Evolutionary conservation across 1,140 invertebrate species (phyloP).

Genomic region (Colletes gigas): DNA sequence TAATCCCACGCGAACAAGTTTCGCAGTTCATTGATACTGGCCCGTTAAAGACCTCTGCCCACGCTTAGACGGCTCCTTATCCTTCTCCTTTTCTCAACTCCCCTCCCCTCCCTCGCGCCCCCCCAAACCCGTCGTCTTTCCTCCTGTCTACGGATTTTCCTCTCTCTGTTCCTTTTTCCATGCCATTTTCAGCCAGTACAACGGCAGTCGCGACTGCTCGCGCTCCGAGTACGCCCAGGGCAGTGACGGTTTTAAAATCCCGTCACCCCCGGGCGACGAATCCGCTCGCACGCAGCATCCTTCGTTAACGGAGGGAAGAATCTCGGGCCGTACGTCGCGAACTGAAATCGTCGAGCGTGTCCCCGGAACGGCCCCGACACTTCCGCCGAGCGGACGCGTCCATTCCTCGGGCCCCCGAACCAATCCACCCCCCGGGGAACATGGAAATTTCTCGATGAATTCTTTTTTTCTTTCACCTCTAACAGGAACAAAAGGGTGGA

Average conservation of each 20-base stretch:
- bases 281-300: background rate
- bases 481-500: background rate
- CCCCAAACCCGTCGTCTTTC: background rate
- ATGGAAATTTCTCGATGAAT: background rate
- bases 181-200: conserved; percentile 62
- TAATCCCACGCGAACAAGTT: conserved; percentile 68
- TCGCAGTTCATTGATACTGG: conserved; percentile 70
- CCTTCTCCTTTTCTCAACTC: background rate
- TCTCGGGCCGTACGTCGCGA: background rate
- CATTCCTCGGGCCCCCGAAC: background rate
- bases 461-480: background rate
- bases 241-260: conserved; percentile 50
- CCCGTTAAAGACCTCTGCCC: conserved; percentile 59
- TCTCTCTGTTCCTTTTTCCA: conserved; percentile 51
- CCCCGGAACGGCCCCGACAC: background rate
- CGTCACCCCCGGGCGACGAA: conserved; percentile 35
- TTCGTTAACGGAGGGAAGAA: conserved; percentile 16
- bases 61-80: conserved; percentile 45
- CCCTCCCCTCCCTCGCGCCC: background rate
- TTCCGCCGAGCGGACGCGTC: conserved; percentile 11
- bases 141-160: conserved; percentile 22
- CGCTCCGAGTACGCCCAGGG: conserved; percentile 27
- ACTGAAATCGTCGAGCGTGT: background rate
- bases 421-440: too few relatives aligned
- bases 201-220: conserved; percentile 17